A percentile compares a stretch with the other conserved stretches of the same genome.
Evolutionary conservation across 53 echinoderm and acorn worm species (phyloP).

Genomic region (Mesocentrotus franciscanus): DNA sequence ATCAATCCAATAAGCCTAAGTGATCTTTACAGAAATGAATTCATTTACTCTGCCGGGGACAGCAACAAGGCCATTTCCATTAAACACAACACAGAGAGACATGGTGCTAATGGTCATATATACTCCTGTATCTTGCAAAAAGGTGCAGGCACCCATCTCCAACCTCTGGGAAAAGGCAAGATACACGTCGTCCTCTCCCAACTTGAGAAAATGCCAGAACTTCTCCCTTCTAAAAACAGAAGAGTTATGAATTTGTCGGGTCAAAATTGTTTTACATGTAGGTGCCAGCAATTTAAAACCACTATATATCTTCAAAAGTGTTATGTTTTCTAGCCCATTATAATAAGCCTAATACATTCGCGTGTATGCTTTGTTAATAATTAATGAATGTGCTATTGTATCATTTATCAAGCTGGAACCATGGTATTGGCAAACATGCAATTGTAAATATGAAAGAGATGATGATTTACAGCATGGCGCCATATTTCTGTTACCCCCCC

Average conservation of each 20-base stretch:
- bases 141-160: background rate
- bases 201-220: background rate
- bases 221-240: background rate
- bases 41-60: background rate
- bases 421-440: background rate
- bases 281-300: too few species aligned
- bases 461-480: too few species aligned
- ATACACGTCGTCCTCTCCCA: background rate
- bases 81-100: background rate
- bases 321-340: too few species aligned
- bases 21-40: conserved; percentile 7
- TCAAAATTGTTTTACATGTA: too few species aligned
- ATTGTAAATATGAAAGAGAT: background rate
- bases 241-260: too few species aligned
- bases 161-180: background rate
- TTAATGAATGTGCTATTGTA: background rate
- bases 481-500: background rate
- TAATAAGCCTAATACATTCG: background rate
- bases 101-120: background rate
- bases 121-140: background rate
- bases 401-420: background rate
- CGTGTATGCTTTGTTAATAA: background rate
- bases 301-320: too few species aligned
- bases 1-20: conserved; percentile 13
- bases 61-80: conserved; percentile 10